Evolutionary conservation across 2,113 vertebrate genomes (phyloP), one percentile per base, ranked within the genome.

Genomic region (Bubo blakistoni): DNA sequence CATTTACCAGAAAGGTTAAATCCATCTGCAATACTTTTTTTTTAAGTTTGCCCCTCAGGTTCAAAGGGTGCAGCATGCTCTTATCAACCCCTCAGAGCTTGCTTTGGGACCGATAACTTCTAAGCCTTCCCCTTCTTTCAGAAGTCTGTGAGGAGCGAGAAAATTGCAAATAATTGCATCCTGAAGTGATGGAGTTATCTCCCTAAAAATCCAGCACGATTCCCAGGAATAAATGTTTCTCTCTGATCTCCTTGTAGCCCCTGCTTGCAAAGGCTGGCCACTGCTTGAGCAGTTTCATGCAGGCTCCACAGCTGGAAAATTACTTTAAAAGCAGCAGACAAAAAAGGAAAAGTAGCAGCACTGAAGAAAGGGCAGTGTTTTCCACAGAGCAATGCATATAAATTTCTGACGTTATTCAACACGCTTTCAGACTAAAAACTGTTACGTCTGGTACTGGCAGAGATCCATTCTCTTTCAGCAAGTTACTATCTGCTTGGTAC

Each of bases 171-270:
- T 95, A 88, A 85, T 94, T 32, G 25, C 25, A 52, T 94, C 92
- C 94, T 46, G 34, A 84, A 95, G 91, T 84, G 95, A 54, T 11
- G 59, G 83, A 96, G 69, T 96, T 94, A 83, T 97, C 92, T 95
- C 78, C 93, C 95, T 87, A 76, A 94, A 95, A 88, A 95, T 94
- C 87, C 74, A 81, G 87, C 38, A 88, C 6, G 42, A 80, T 93
- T 95, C 91, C 88, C 81, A 80, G 93, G 61, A 92, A 94, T 59
- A 72, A 94, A 81, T 2, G 7, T 57, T 46, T 12, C 62, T 86
- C 38, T 97, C 72, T 49, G 80, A 86, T 96, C 91, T 91, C 92
- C 76, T 21, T 10, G 1, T 57, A 73, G n/a, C 40, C 93, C 69
- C 71, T 79, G 62, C 82, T 55, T 81, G 93, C 76, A 67, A 52